phyloP scores from a whole-genome alignment of 2,888 invertebrate genomes.

The Dorcus hopei region DNA sequence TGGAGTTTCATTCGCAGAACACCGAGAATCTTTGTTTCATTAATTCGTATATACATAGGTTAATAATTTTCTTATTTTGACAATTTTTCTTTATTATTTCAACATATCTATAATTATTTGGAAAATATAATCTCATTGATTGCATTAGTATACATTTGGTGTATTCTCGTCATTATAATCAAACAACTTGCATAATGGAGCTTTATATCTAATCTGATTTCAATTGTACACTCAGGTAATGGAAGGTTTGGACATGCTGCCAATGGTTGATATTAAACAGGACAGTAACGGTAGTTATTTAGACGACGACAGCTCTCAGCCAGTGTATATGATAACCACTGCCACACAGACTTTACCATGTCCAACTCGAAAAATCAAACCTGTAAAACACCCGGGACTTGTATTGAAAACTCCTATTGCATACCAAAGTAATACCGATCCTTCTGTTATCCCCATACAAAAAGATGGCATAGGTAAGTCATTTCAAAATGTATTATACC shows the following conservation, averaged over 20 bases:
- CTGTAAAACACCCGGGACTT: slow-evolving; percentile 69
- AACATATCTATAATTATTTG: too few relatives aligned
- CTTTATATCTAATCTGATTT: slow-evolving; percentile 8
- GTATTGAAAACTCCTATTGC: slow-evolving; percentile 75
- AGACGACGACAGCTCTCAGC: slow-evolving; percentile 49
- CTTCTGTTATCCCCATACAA: slow-evolving; percentile 82
- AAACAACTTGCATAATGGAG: not conserved
- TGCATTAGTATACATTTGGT: too few relatives aligned
- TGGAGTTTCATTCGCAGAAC: too few relatives aligned
- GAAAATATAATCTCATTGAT: too few relatives aligned
- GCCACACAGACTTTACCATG: slow-evolving; percentile 56
- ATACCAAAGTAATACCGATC: slow-evolving; percentile 75
- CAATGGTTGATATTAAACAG: slow-evolving; percentile 46
- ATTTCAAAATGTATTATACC: not conserved
- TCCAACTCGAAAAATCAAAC: slow-evolving; percentile 64
- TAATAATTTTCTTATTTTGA: too few relatives aligned
- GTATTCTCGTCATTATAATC: too few relatives aligned
- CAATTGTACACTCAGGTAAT: slow-evolving; percentile 38
- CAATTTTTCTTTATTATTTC: too few relatives aligned
- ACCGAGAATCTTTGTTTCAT: too few relatives aligned
- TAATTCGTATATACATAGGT: too few relatives aligned
- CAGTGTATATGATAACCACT: slow-evolving; percentile 52
- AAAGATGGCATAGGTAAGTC: slow-evolving; percentile 82
- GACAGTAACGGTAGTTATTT: slow-evolving; percentile 51
- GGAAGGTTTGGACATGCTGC: slow-evolving; percentile 48